Conservation (phyloP, 1,140 invertebrate species). For the Brachystomella parvula region DNA sequence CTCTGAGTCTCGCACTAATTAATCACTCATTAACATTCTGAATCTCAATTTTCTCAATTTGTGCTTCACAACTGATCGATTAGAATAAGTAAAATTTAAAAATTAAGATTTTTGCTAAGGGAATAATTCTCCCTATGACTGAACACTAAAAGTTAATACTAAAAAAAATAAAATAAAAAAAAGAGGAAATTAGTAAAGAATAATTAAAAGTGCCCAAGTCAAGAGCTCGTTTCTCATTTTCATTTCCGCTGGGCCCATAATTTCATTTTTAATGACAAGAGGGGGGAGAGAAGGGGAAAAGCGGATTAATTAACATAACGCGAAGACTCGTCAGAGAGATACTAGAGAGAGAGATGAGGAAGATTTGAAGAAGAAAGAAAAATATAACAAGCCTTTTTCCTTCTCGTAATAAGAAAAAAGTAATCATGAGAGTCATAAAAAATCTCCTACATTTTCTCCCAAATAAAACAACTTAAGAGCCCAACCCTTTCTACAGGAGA, state of each 20-base stretch:
- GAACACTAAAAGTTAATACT: neutral
- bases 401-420: slow-evolving; percentile 5
- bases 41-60: neutral
- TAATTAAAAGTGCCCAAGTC: neutral
- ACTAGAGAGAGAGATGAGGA: neutral
- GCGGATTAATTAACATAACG: neutral
- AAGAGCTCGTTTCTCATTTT: slow-evolving; percentile 1
- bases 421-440: slow-evolving; percentile 12
- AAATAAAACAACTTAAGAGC: neutral
- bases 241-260: neutral
- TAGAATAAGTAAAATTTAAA: too few relatives aligned
- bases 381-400: neutral
- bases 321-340: neutral
- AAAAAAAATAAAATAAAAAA: neutral
- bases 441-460: neutral
- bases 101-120: too few relatives aligned
- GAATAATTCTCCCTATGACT: neutral
- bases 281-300: neutral
- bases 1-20: too few relatives aligned
- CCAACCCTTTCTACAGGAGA: too few relatives aligned
- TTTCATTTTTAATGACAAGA: slow-evolving; percentile 3
- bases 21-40: neutral
- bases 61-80: neutral
- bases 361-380: too few relatives aligned
- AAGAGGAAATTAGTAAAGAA: neutral